Evolutionary conservation across 2,797 vertebrate species (phyloP).

Genomic region (Anableps anableps): DNA sequence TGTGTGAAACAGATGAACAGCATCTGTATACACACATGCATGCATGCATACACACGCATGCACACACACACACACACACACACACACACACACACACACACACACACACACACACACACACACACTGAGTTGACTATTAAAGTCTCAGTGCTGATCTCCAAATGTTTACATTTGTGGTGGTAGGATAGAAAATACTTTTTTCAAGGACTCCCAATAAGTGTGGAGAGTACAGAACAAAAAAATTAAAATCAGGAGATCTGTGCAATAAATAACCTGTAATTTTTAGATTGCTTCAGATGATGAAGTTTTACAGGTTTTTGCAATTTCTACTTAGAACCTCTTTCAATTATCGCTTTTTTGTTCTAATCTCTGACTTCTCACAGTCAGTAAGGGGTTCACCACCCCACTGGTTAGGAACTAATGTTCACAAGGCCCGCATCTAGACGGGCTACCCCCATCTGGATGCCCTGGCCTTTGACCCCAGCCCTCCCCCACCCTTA

Average conservation of each 20-base stretch:
- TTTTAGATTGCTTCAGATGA: neutral
- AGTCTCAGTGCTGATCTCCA: neutral
- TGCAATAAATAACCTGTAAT: neutral
- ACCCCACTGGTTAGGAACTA: conserved; percentile 70
- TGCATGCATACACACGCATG: no score
- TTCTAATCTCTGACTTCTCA: conserved; percentile 47
- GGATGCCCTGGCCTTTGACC: conserved; percentile 75
- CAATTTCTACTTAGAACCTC: conserved; percentile 21
- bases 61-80: neutral
- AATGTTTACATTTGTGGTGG: neutral
- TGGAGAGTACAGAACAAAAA: neutral
- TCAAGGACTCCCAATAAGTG: neutral
- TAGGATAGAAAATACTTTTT: neutral
- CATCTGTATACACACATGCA: neutral
- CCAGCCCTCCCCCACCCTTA: conserved; percentile 65
- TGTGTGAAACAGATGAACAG: neutral
- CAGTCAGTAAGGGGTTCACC: conserved; percentile 51
- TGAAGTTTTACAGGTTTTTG: neutral
- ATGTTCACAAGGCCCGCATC: conserved; percentile 73
- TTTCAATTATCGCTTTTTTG: conserved; percentile 40
- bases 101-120: neutral
- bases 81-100: neutral
- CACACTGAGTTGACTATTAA: neutral
- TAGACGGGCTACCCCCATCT: no score
- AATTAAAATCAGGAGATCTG: neutral